Evolutionary conservation across 2,888 invertebrate species (phyloP), one percentile per base, ranked within the genome.

Genomic region (Leptinotarsa peninsularis): DNA sequence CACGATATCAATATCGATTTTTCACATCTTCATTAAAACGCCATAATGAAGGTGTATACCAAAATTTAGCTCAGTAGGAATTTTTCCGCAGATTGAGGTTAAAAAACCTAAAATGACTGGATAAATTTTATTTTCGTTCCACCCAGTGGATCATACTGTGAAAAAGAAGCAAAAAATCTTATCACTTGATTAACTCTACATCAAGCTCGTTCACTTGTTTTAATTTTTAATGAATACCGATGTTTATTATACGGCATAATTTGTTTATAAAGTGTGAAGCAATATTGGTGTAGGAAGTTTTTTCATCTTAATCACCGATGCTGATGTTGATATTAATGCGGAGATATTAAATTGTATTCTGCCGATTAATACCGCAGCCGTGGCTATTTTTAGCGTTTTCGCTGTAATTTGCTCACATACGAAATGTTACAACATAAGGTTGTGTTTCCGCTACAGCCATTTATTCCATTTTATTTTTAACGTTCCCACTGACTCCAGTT

Each of bases 241-340:
- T 17, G 15, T 58, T 58, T 58, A 58, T 58, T 23, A 23, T 18
- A 15, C 21, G 14, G 58, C 10, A 43, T 43, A 43, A 43, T 13
- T 23, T 58, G 21, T 58, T 58, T 21, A 23, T 58, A 18, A 54
- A 54, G 54, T 14, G 13, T 54, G 18, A 18, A 54, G 14, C 58
- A 58, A 58, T 58, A 58, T 58, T 58, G 18, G 23, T 23, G 15
- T 21, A 58, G 58, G 58, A 27, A 58, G 58, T 58, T 58, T 21
- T 58, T 58, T 58, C 23, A 58, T 58, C 15, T 27, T 58, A 58
- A 58, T 58, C 23, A 58, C 58, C 13, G 18, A 14, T 58, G 23
- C 58, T 58, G 58, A 21, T 58, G 23, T 23, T 23, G 21, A 15
- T 58, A 23, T 23, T 58, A 21, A 14, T 58, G 58, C 15, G 21